Conservation (phyloP, 2,797 vertebrate genomes). For the Acipenser oxyrinchus region DNA sequence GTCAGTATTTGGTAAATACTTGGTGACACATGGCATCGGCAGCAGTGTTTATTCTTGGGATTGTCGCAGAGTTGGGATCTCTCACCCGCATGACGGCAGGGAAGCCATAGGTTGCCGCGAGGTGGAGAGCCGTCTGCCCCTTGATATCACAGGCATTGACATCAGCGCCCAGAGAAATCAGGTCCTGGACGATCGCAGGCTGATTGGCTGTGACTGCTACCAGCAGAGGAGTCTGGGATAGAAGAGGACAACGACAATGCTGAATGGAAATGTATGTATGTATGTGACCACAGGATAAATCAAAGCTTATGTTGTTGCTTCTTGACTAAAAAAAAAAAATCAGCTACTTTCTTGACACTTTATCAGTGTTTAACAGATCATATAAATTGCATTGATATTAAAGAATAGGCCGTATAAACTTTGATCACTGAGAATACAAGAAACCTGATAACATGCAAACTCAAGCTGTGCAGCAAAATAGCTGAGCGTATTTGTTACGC, state of each 20-base stretch:
- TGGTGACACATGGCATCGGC: not conserved
- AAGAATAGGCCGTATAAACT: no score
- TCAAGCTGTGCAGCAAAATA: not conserved
- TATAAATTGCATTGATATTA: no score
- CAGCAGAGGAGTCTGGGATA: constrained; percentile 71
- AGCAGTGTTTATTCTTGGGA: not conserved
- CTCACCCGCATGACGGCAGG: constrained; percentile 70
- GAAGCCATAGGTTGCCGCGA: constrained; percentile 75
- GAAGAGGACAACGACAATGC: not conserved
- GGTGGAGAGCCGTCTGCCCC: constrained; percentile 76
- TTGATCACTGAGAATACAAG: no score
- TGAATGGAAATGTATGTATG: no score
- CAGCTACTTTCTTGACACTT: no score
- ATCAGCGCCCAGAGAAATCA: constrained; percentile 70
- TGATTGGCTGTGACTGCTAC: constrained; percentile 82
- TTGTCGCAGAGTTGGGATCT: not conserved
- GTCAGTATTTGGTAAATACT: not conserved
- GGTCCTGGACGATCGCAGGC: constrained; percentile 73
- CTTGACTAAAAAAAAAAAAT: not conserved
- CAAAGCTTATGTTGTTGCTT: not conserved
- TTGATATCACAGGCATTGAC: constrained; percentile 72
- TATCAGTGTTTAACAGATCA: not conserved
- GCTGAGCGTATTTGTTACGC: not conserved
- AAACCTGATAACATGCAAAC: no score
- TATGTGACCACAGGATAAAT: not conserved